Evolutionary conservation across 2,113 vertebrate species (phyloP), one percentile per base, ranked within the genome.

Genomic region (Nesogale talazaci): DNA sequence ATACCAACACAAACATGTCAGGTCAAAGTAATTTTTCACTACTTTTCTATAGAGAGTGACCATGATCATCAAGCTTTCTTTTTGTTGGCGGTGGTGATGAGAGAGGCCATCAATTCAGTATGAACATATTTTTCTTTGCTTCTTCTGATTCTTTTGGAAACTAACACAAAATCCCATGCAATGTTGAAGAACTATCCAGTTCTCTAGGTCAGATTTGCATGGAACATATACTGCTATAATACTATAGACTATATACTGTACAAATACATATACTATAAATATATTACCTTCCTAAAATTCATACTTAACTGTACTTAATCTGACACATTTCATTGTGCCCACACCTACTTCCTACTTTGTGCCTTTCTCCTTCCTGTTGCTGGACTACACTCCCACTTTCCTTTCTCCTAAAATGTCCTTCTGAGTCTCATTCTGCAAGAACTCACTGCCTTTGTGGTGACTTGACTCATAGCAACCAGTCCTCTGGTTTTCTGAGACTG

Each of bases 1-100:
- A 76, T 82, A 17, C 20, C 20, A 27, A 27, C 9, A n/a, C 40
- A 86, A 87, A 42, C 12, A 77, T 74, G 72, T 72, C 61, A 2
- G 23, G 92, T 88, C 82, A 86, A 52, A 76, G 29, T 23, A 67
- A n/a, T 81, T 40, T 88, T 88, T 88, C n/a, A n/a, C 42, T 86
- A 59, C 16, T 34, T 46, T 63, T 86, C 25, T 4, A 63, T n/a
- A 61, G 72, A 34, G 36, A 79, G 14, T 72, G 17, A 91, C 23
- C 27, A 0, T 67, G 38, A 86, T 36, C 25, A 25, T 20, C 59
- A 2, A 29, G 3, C 40, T 75, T 90, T 4, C 12, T 29, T 88
- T 90, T 17, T 16, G 9, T 38, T 14, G 4, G 3, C 36, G 42
- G 42, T 46, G 42, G 42, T 52, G 46, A 12, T 52, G 46, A 12